Evolutionary conservation across 2,797 vertebrate genomes (phyloP), one percentile per base, ranked within the genome.

Genomic region (Etheostoma perlongum): DNA sequence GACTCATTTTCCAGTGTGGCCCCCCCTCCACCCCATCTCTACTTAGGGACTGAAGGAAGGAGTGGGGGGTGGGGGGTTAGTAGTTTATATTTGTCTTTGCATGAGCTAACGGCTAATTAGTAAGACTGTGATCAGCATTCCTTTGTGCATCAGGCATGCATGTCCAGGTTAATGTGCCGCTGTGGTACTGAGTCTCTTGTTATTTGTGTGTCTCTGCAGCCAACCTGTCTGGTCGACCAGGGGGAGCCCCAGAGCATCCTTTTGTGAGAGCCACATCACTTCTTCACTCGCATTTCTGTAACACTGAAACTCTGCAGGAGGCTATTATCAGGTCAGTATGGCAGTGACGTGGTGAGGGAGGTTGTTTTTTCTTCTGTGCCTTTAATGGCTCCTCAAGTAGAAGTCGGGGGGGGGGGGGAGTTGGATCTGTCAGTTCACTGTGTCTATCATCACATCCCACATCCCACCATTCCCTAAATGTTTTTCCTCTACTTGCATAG

Each of bases 231-330:
- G 91, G 87, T n/a, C 82, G 74, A 78, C 81, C 89, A 27, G 88
- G 88, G 77, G 91, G 93, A 13, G 82, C 92, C 40, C 94, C 93
- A 73, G 96, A 98, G 5, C 92, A 89, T 47, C 90, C 95, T 74
- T 97, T 99, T 94, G 95, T 98, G 66, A 95, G 95, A 62, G 97
- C 97, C 0, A 86, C 96, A 27, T 88, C 94, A 0, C 94, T 99
- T 49, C 96, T 99, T 85, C 98, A 99, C 82, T 92, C 96, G 0
- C 95, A 97, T 93, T 99, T 99, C 84, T 94, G 85, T 85, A 93
- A 87, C 86, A 92, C 95, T 72, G 95, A 95, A 4, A 72, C 91
- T 2, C 94, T 97, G 79, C 97, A 97, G 11, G 97, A 99, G 83
- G 88, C 97, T 82, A 97, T 96, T 16, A 65, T 98, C 88, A 97